Evolutionary conservation across 2,888 invertebrate genomes (phyloP).

Genomic region (Deilephila porcellus): DNA sequence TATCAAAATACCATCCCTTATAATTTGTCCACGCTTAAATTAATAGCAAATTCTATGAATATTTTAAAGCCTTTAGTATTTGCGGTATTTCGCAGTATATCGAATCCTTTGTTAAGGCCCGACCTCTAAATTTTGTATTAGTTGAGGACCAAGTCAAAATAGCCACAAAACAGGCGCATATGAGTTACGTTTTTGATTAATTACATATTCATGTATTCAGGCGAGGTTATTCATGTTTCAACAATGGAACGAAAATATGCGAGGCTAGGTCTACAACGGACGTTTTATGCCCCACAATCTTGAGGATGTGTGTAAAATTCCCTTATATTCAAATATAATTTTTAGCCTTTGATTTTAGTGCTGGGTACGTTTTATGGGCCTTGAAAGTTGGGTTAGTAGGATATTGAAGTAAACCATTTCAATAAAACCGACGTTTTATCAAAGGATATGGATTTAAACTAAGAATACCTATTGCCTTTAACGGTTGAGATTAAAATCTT

Average conservation of each 20-base stretch:
- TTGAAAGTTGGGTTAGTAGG: neutral
- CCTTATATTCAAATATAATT: neutral
- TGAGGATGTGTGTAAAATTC: constrained; percentile 24
- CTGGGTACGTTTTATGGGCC: neutral
- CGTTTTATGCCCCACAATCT: constrained; percentile 34
- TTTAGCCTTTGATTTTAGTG: neutral
- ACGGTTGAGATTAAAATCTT: neutral
- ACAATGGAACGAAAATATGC: constrained; percentile 46
- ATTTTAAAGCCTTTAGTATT: neutral
- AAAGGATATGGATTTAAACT: neutral
- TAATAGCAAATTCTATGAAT: constrained; percentile 10
- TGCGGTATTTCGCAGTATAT: neutral
- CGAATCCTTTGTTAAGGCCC: neutral
- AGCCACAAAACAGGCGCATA: constrained; percentile 9
- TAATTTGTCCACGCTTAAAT: constrained; percentile 1
- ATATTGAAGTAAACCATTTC: too few species aligned
- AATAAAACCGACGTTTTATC: neutral
- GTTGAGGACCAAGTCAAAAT: constrained; percentile 17
- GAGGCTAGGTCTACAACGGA: constrained; percentile 38
- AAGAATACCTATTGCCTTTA: neutral
- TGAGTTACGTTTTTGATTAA: constrained; percentile 47
- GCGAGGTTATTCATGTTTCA: constrained; percentile 42
- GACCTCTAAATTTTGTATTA: constrained; percentile 20
- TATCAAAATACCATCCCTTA: neutral
- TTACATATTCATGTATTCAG: constrained; percentile 55